These are phyloP conservation scores for Ptychochromis oligacanthus DNA, from an alignment of 2,113 vertebrate genomes.

Conservation along the genomic window DNA sequence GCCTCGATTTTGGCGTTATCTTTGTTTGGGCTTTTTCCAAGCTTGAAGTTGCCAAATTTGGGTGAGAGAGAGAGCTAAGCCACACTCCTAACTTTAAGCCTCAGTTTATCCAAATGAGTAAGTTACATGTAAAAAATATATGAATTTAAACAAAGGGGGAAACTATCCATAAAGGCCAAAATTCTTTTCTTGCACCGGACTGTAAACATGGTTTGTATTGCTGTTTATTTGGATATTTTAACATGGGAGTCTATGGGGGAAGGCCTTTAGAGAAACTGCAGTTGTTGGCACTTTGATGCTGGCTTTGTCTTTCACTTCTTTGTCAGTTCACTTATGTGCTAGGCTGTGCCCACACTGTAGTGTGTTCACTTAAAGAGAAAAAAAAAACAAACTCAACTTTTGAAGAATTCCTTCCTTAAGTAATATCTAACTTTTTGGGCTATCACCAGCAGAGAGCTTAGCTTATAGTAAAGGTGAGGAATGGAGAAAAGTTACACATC, in stretches of 20 bases:
- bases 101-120: too few relatives aligned
- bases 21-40: too few relatives aligned
- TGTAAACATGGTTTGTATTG: neutral
- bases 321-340: neutral
- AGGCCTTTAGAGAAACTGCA: neutral
- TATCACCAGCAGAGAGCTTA: neutral
- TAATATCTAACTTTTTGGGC: neutral
- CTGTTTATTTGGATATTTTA: neutral
- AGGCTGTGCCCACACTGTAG: neutral
- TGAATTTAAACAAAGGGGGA: too few relatives aligned
- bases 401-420: neutral
- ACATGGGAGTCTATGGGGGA: neutral
- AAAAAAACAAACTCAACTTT: neutral
- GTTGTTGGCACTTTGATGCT: too few relatives aligned
- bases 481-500: neutral
- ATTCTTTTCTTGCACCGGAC: neutral
- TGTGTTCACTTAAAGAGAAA: neutral
- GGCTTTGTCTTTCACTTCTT: neutral
- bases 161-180: too few relatives aligned
- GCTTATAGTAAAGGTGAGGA: neutral
- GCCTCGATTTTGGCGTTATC: too few relatives aligned
- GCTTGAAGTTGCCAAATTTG: too few relatives aligned
- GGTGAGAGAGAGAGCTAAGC: too few relatives aligned
- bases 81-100: too few relatives aligned
- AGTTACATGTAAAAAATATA: too few relatives aligned